phyloP scores from a whole-genome alignment of 2,113 vertebrate genomes.

The Azemiops feae region DNA sequence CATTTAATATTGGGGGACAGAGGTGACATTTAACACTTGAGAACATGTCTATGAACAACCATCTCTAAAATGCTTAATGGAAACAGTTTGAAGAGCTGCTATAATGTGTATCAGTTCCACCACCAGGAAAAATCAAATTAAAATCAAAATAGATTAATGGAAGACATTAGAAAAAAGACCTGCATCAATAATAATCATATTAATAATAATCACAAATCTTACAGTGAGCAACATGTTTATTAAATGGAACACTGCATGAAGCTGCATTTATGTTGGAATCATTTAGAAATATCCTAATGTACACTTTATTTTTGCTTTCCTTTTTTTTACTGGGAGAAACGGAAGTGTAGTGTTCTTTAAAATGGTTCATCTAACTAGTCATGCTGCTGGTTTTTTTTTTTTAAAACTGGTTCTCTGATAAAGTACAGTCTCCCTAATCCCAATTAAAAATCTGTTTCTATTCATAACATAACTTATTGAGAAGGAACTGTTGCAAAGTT shows the following conservation, averaged over 20 bases:
- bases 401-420: conserved; percentile 50
- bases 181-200: not conserved
- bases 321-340: conserved; percentile 62
- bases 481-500: conserved; percentile 32
- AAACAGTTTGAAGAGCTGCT: not conserved
- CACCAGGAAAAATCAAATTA: not conserved
- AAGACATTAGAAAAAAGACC: not conserved
- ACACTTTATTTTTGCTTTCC: conserved; percentile 51
- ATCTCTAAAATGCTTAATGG: not conserved
- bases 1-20: conserved; percentile 35
- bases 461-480: conserved; percentile 34
- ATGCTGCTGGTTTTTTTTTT: not conserved
- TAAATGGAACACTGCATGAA: conserved; percentile 25
- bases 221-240: not conserved
- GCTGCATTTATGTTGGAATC: not conserved
- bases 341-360: conserved; percentile 59
- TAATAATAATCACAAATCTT: not conserved
- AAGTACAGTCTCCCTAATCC: conserved; percentile 55
- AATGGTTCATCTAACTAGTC: conserved; percentile 56
- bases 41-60: not conserved
- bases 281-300: conserved; percentile 65
- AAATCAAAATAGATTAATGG: conserved; percentile 17
- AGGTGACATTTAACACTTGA: not conserved
- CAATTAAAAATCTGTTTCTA: conserved; percentile 22
- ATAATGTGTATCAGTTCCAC: not conserved